Evolutionary conservation across 2,113 vertebrate species (phyloP), one percentile per base, ranked within the genome.

Genomic region (Salminus brasiliensis): DNA sequence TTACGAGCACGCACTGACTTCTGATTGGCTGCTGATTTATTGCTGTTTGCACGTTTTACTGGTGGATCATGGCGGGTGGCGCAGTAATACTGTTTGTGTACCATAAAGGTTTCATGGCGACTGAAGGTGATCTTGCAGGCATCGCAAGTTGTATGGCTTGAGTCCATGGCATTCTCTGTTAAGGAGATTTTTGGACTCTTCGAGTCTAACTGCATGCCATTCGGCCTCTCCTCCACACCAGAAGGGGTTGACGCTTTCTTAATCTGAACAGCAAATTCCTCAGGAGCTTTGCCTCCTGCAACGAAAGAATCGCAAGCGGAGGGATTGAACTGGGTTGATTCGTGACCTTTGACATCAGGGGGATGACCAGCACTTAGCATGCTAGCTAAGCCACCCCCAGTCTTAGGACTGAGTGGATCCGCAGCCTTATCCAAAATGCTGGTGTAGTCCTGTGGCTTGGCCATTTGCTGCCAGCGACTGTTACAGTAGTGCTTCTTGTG

Each of bases 401-500:
- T 90, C 79, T 90, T 94, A 72, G 95, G 94, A 74, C 94, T 95
- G 71, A 91, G 87, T 3, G 93, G 90, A 86, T 95, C 94, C 0
- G 93, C 83, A 12, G 94, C 90, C 87, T 96, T 96, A 70, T 96
- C 94, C 13, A 93, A 83, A 82, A 95, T 87, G n/a, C 87, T 89
- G 30, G 92, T 84, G 74, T 94, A 95, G 83, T 95, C 95, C 0
- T 93, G 91, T 15, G 93, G 93, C 86, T 95, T 96, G 53, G 93
- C 88, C 87, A 96, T 91, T 86, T 95, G 94, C 85, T 95, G 94
- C 95, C 95, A 96, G 71, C 94, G 94, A 80, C 93, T 95, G 82
- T 92, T 95, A 87, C 95, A 96, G 59, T 96, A 96, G 86, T 96
- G 95, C 43, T 96, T 96, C 89, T 96, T 96, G 91, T 96, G 95